Base-by-base conservation (phyloP, 2,797 vertebrate genomes). In the Garrulus glandarius region DNA sequence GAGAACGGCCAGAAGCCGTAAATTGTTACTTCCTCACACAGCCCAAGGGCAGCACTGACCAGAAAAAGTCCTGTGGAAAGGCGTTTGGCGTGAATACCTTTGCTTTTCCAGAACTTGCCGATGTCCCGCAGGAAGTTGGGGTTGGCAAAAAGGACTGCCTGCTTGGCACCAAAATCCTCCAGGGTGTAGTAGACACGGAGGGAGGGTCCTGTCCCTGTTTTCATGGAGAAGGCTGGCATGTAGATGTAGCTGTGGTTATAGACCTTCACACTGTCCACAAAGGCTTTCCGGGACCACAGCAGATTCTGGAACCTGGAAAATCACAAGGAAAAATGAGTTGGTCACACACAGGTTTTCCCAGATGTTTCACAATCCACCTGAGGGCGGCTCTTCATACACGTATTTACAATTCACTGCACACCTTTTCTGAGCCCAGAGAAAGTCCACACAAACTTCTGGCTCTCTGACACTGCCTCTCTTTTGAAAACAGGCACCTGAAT, bases 1-100 rank as follows among this genome's bases (percentile, higher is more conserved):
- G 99, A 98, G 97, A 99, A 99, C 0, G 99, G 99, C 99, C 99
- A 99, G 97, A 99, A 99, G 57, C 99, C 99, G 4, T 99, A 99
- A 80, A 98, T 98, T 1, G 98, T 98, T 37, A 99, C 99, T 43
- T 99, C 99, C 77, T 99, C 99, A 7, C 99, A 99, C 43, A 99
- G 98, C 27, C 99, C 99, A 21, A 99, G 92, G 19, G 99, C 99
- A 1, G 99, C 97, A 36, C 99, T 99, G 94, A 99, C 98, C 79
- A 99, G 97, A 95, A 99, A 99, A 30, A 99, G 98, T 11, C 99
- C 99, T 0, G 99, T 99, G 90, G 99, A 99, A 76, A 99, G 98
- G 59, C 99, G 99, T 19, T 98, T 99, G 92, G 98, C 99, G 3
- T 99, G 99, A 61, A 99, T 98, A 10, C 98, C 98, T 70, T 96